Evolutionary conservation across 2,888 invertebrate species (phyloP), one percentile per base, ranked within the genome.

Genomic region (Agrotis clavis): DNA sequence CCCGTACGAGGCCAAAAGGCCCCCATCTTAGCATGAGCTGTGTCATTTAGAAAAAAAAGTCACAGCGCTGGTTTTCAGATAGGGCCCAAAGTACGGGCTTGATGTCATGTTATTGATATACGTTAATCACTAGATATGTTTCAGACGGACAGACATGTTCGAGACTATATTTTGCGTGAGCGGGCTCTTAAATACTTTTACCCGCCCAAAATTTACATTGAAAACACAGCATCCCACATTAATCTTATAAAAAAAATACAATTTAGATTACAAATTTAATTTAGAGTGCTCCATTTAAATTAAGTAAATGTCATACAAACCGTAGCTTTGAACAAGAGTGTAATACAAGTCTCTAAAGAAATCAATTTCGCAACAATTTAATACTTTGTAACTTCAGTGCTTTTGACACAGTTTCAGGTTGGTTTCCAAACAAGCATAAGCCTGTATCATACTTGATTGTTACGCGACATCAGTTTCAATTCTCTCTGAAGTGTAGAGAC

Each of bases 351-450:
- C 81, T 80, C 84, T 57, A 56, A 85, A 86, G 85, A 86, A 86
- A 86, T 88, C 80, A 84, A 82, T 86, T 71, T 83, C 57, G 25
- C 16, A 64, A 66, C 71, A 85, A 82, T 85, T 71, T 68, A 73
- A 69, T 71, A 69, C 45, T 63, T 66, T 47, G 11, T 71, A 77
- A 81, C 77, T 81, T 76, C 68, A 51, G 57, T 69, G 79, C 68
- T 81, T 77, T 76, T 81, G 50, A 56, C 21, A 74, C 64, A 78
- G 71, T 81, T 77, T 73, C 47, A 71, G 64, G 9, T 18, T 0
- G n/a, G 30, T 62, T 78, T 45, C 5, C 13, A 57, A 68, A 51
- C 35, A 65, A 65, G 53, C 60, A n/a, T 54, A 50, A n/a, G 50
- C 18, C 18, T 57, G 62, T 77, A 75, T 76, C 25, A 67, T 56